Evolutionary conservation across 2,888 invertebrate genomes (phyloP).

Genomic region (Dione vanillae): DNA sequence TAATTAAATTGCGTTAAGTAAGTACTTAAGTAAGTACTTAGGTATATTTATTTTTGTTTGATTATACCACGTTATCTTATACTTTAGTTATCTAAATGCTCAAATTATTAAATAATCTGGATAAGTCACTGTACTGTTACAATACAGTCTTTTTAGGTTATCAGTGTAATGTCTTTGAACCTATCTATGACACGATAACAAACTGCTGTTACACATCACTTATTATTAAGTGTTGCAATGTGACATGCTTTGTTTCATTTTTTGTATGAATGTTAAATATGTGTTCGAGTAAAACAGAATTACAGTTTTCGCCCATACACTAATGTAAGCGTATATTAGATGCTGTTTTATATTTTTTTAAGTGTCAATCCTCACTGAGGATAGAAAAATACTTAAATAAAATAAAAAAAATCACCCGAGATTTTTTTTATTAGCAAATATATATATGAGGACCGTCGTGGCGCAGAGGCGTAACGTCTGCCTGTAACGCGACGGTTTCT

Average conservation of each 20-base stretch:
- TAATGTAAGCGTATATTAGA: too few relatives aligned
- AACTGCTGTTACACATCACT: slow-evolving; percentile 20
- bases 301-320: background rate
- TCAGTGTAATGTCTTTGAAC: slow-evolving; percentile 42
- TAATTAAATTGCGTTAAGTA: background rate
- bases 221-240: slow-evolving; percentile 2
- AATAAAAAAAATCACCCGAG: too few relatives aligned
- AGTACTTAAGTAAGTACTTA: background rate
- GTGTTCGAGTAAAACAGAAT: background rate
- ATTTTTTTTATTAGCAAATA: too few relatives aligned
- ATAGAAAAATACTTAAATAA: too few relatives aligned
- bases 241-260: slow-evolving; percentile 1
- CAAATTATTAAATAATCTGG: slow-evolving; percentile 32
- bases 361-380: too few relatives aligned
- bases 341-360: too few relatives aligned
- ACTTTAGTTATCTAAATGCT: slow-evolving; percentile 15
- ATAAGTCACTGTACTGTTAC: slow-evolving; percentile 32
- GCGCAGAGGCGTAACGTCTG: too few relatives aligned
- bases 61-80: background rate
- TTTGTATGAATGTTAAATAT: background rate
- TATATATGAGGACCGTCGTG: too few relatives aligned
- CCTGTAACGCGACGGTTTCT: too few relatives aligned
- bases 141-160: slow-evolving; percentile 43
- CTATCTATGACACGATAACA: slow-evolving; percentile 38
- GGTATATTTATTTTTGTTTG: background rate